Base-by-base conservation (phyloP, 2,113 vertebrate species). In the Petaurus breviceps region DNA sequence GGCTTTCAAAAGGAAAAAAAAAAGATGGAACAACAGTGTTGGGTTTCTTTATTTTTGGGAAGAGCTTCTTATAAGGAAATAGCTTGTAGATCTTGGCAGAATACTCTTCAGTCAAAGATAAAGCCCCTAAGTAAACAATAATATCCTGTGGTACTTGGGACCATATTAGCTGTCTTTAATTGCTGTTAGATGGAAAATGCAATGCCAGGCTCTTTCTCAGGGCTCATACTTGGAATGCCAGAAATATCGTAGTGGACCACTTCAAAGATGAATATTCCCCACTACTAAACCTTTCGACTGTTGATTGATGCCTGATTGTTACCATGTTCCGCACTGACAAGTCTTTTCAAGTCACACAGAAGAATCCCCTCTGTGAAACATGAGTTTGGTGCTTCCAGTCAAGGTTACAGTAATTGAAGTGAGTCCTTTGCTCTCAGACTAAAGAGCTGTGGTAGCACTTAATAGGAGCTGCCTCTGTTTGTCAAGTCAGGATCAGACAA, bases 171-270 rank as follows among this genome's bases (percentile, higher is more conserved):
- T 95, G 92, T 95, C 90, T 96, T 97, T 95, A 84, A 91, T 96
- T 98, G 92, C 92, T 94, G 84, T 97, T 96, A 96, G 96, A 97
- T 92, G 94, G 96, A 98, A 84, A 97, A 91, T 97, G 93, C 94
- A 55, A 95, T 97, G 91, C 95, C 57, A 96, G 96, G 89, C 93
- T 97, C 94, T 97, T 97, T 95, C 94, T 95, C 61, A 92, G 96
- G 93, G 77, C 54, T 98, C 95, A 93, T 98, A 51, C 95, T 95
- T 98, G 55, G 94, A 95, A 98, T 98, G 98, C 97, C 97, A 97
- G 95, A 97, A 98, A 98, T 97, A 96, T 91, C 97, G 57, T 95
- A 98, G 94, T 24, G 77, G 91, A 93, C 47, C 26, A 96, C 96
- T 98, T 98, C 97, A 97, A 94, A 98, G 94, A 57, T 95, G 53